A percentile compares a stretch with the other conserved stretches of the same genome.
These are phyloP conservation scores for Apamea crenata DNA, from an alignment of 2,888 invertebrate genomes.

Conservation along the genomic window DNA sequence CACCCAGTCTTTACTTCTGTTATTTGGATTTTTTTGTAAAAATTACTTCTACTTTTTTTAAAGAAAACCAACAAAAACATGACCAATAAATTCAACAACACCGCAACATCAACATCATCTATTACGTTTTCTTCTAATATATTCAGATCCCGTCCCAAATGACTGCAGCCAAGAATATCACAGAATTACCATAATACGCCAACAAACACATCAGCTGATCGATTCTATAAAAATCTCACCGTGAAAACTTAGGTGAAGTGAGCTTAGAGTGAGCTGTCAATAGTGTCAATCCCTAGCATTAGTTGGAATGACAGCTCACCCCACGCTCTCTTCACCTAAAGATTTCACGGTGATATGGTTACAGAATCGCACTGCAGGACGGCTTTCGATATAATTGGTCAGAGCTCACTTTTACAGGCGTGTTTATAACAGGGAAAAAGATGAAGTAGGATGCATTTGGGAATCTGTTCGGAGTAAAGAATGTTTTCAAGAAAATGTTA, in stretches of 20 bases:
- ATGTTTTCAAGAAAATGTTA: neutral
- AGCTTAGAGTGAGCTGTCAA: too few relatives aligned
- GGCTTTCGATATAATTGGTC: slow-evolving; percentile 52
- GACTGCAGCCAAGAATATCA: slow-evolving; percentile 41
- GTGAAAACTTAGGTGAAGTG: too few relatives aligned
- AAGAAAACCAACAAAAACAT: neutral
- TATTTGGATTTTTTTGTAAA: neutral
- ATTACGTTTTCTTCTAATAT: slow-evolving; percentile 27
- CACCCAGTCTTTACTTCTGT: neutral
- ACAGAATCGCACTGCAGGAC: too few relatives aligned
- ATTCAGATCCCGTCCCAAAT: slow-evolving; percentile 50
- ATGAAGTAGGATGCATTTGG: neutral
- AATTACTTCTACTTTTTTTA: neutral
- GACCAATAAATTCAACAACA: neutral
- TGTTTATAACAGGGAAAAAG: neutral
- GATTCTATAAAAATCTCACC: too few relatives aligned
- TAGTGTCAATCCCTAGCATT: too few relatives aligned
- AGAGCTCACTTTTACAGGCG: slow-evolving; percentile 25
- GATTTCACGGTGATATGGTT: too few relatives aligned
- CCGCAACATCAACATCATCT: slow-evolving; percentile 10
- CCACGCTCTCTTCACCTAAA: too few relatives aligned
- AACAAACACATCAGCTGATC: slow-evolving; percentile 61
- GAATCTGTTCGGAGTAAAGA: neutral
- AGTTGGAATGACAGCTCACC: too few relatives aligned
- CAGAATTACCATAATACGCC: slow-evolving; percentile 49